These are phyloP conservation scores for Mormyrops boulengeri DNA, from an alignment of 2,797 vertebrate species.

Conservation along the genomic window DNA sequence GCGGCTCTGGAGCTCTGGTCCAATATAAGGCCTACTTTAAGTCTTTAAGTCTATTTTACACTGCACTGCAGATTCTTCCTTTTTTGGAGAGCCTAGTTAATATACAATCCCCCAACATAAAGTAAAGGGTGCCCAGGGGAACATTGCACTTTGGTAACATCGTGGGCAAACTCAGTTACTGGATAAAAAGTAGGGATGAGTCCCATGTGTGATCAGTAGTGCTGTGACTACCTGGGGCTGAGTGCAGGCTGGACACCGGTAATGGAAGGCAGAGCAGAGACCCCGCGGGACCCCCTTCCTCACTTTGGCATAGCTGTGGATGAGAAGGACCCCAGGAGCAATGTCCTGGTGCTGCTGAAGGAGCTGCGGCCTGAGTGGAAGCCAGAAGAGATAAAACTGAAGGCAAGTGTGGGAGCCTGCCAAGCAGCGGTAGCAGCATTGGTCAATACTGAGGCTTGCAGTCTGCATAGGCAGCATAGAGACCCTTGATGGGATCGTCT, in stretches of 20 bases:
- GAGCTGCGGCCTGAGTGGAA: conserved; percentile 58
- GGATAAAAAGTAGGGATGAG: not conserved
- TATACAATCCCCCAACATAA: not conserved
- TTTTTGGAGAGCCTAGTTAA: conserved; percentile 10
- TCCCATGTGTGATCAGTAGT: not conserved
- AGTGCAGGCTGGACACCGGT: not conserved
- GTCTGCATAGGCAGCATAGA: not conserved
- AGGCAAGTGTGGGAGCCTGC: conserved; percentile 46
- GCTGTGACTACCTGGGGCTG: not conserved
- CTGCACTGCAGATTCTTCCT: not conserved
- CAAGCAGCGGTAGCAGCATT: not conserved
- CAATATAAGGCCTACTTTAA: not conserved
- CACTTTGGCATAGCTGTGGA: conserved; percentile 53
- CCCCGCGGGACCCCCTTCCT: conserved; percentile 28
- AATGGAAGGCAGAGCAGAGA: conserved; percentile 38
- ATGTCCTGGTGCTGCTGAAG: conserved; percentile 51
- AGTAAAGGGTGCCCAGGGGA: conserved; percentile 1
- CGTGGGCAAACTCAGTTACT: not conserved
- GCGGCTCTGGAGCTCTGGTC: not conserved
- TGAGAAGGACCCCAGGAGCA: conserved; percentile 40
- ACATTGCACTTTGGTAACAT: conserved; percentile 14
- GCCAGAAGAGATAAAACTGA: conserved; percentile 53
- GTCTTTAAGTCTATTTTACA: not conserved
- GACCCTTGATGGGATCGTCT: not conserved
- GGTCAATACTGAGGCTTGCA: not conserved